Conservation (phyloP, 2,888 invertebrate genomes). For the Flexamia atlantica region DNA sequence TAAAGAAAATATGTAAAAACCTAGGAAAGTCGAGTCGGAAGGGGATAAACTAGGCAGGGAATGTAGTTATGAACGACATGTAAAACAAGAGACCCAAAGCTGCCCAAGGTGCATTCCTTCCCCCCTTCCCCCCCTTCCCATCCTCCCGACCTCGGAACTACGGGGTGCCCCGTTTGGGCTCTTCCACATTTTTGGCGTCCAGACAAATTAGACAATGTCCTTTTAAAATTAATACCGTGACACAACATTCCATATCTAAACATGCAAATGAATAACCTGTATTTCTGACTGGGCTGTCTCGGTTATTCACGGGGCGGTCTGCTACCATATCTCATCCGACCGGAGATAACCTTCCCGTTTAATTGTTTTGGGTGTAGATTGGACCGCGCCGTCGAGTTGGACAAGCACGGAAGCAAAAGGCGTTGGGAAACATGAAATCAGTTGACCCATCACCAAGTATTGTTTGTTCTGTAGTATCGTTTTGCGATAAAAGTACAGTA, state of each 20-base stretch:
- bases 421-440: too few species aligned
- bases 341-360: not conserved
- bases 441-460: too few species aligned
- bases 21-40: constrained; percentile 5
- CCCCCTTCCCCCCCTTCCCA: not conserved
- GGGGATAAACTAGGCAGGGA: constrained; percentile 1
- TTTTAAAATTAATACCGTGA: constrained; percentile 50
- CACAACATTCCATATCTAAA: constrained; percentile 56
- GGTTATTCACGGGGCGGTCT: not conserved
- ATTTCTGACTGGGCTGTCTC: constrained; percentile 27
- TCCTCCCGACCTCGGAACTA: not conserved
- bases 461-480: too few species aligned
- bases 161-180: constrained; percentile 16
- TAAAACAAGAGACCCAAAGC: constrained; percentile 30
- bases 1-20: constrained; percentile 45
- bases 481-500: too few species aligned
- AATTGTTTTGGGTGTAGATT: not conserved
- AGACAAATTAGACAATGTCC: constrained; percentile 58
- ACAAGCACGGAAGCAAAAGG: too few species aligned
- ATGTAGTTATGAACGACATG: constrained; percentile 54
- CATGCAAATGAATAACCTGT: constrained; percentile 57
- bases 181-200: constrained; percentile 57
- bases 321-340: constrained; percentile 12
- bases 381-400: too few species aligned
- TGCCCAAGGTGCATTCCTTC: constrained; percentile 45